Conservation (phyloP, 2,888 invertebrate genomes). For the Dynastes maya region DNA sequence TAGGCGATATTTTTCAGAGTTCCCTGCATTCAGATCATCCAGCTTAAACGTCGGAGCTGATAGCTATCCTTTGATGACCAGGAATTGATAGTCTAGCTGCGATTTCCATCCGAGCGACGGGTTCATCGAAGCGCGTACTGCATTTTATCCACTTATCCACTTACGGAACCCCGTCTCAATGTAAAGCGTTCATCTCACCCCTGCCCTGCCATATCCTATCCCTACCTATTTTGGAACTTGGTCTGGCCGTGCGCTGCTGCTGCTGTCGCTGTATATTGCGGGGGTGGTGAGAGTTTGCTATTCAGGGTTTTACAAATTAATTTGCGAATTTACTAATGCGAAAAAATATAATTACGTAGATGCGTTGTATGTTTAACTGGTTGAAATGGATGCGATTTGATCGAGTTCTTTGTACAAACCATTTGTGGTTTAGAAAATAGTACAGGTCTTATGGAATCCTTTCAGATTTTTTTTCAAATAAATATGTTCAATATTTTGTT, state of each 20-base stretch:
- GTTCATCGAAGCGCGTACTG: conserved; percentile 69
- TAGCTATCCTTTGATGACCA: not conserved
- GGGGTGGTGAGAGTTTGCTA: conserved; percentile 7
- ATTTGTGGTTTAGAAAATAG: too few relatives aligned
- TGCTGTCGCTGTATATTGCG: too few relatives aligned
- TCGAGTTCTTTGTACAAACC: too few relatives aligned
- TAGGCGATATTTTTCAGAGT: conserved; percentile 63
- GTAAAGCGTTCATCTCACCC: conserved; percentile 3
- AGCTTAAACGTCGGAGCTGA: conserved; percentile 28
- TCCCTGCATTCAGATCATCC: conserved; percentile 54
- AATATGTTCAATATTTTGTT: too few relatives aligned
- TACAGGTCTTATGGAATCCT: too few relatives aligned
- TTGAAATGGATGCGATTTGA: conserved; percentile 1
- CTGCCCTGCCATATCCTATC: not conserved
- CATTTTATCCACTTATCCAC: conserved; percentile 70
- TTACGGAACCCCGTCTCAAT: conserved; percentile 56
- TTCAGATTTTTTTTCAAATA: too few relatives aligned
- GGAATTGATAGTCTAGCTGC: conserved; percentile 56
- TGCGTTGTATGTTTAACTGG: not conserved
- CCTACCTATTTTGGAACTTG: not conserved
- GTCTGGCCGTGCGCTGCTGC: too few relatives aligned
- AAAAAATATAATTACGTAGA: conserved; percentile 8
- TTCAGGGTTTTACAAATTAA: conserved; percentile 8
- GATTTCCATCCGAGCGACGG: conserved; percentile 66
- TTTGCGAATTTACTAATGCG: conserved; percentile 18